Base-by-base conservation (phyloP, 2,113 vertebrate species). In the Sapayoa aenigma region DNA sequence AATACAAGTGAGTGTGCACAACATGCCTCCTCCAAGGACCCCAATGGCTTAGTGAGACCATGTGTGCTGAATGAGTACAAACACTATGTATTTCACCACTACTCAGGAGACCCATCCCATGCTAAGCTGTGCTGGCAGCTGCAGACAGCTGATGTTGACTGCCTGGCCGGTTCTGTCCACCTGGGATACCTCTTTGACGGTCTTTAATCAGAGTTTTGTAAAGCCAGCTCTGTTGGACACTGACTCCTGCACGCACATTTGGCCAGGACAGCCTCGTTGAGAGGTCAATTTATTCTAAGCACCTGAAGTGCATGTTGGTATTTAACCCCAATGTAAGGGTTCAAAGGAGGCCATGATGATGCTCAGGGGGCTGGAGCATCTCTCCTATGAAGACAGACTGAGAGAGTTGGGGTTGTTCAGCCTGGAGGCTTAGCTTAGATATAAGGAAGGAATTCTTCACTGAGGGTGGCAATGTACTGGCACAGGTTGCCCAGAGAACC, bases 11-110 rank as follows among this genome's bases (percentile, higher is more conserved):
- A 22, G 24, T 35, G 22, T 55, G 68, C 62, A 33, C 35, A 62
- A 4, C 14, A 4, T 6, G 22, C 30, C 35, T 49, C 27, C 30
- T 19, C 33, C 12, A 20, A 33, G 69, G 55, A 33, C 24, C 23
- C 19, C n/a, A 31, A 5, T 1, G 7, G 24, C 33, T 41, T 2
- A 24, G 49, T 0, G 0, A 84, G 62, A 58, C 9, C 58, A 18
- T 0, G 0, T 22, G 65, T 69, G 22, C 74, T 46, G 55, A n/a
- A 80, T 0, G 3, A 50, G 25, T 22, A 44, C 39, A 46, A 92
- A 30, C 30, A 76, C 15, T 23, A 16, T 0, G 1, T 11, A 19
- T n/a, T 59, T 65, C 75, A 63, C 35, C 53, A 44, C 35, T 0
- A 2, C 52, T 27, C 30, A 53, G n/a, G 46, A 59, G 30, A 76